Percentiles rank a stretch among this genome's conserved stretches.
Evolutionary conservation across 2,888 invertebrate genomes (phyloP).

Genomic region (Homarus gammarus): DNA sequence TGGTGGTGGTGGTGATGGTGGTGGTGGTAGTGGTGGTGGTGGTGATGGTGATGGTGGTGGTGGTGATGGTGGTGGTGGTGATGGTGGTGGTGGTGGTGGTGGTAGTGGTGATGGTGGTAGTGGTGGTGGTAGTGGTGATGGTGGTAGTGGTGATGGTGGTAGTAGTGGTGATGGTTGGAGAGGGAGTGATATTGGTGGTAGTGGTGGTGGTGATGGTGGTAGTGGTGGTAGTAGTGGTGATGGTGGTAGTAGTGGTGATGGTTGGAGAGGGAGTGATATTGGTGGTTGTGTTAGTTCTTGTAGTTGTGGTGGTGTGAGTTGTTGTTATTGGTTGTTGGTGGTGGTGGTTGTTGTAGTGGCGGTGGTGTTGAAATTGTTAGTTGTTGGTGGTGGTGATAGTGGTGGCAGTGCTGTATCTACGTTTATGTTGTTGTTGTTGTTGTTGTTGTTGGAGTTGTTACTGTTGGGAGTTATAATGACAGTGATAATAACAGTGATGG

Average conservation of each 20-base stretch:
- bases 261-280: no score
- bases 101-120: background rate
- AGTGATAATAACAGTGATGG: no score
- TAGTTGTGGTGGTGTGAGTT: no score
- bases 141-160: background rate
- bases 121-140: background rate
- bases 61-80: background rate
- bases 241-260: background rate
- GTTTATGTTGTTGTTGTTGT: no score
- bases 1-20: background rate
- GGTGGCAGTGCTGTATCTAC: no score
- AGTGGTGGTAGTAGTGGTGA: background rate
- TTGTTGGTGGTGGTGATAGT: no score
- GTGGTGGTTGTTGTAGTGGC: no score
- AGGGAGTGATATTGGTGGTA: background rate
- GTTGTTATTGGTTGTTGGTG: no score
- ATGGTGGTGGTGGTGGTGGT: background rate
- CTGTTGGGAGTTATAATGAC: no score
- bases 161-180: background rate
- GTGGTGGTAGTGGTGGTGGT: background rate
- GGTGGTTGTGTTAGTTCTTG: no score
- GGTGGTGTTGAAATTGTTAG: no score
- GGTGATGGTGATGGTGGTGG: conserved; percentile 26
- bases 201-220: background rate
- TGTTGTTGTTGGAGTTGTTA: no score